These are phyloP conservation scores for Didymodactylos carnosus DNA, from an alignment of 2,888 invertebrate species.

Conservation along the genomic window DNA sequence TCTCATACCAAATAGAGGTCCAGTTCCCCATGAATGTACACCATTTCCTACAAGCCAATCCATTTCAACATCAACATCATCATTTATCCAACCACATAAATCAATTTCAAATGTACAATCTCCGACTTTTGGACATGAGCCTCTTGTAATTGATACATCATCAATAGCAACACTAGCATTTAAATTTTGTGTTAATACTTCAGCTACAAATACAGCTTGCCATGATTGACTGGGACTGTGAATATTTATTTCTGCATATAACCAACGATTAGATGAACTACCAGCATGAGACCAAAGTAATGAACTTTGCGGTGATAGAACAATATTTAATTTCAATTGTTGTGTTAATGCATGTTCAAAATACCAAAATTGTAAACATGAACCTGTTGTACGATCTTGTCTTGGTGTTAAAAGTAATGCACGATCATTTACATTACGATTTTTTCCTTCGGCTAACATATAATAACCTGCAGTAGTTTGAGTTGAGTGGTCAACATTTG, in stretches of 20 bases:
- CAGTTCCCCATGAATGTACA: background rate
- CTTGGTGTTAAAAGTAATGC: slow-evolving; percentile 21
- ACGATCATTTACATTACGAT: slow-evolving; percentile 16
- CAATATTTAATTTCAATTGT: background rate
- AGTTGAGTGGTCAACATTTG: slow-evolving; percentile 3
- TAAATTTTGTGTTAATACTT: background rate
- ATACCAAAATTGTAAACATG: slow-evolving; percentile 18
- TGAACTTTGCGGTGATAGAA: background rate
- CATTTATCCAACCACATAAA: slow-evolving; percentile 6
- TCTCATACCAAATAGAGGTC: background rate
- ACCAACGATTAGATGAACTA: slow-evolving; percentile 4
- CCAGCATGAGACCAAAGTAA: background rate
- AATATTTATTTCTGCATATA: slow-evolving; percentile 5
- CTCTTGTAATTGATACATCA: slow-evolving; percentile 8
- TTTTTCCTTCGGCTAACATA: background rate
- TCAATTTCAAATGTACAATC: slow-evolving; percentile 14
- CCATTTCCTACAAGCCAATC: background rate
- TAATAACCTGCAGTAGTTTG: slow-evolving; percentile 2
- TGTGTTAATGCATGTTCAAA: background rate
- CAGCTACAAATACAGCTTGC: slow-evolving; percentile 11
- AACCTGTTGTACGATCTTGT: slow-evolving; percentile 16
- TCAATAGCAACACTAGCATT: slow-evolving; percentile 3
- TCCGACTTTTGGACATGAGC: slow-evolving; percentile 5
- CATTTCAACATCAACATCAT: background rate
- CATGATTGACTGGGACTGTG: slow-evolving; percentile 1